phyloP scores from a whole-genome alignment of 2,888 invertebrate species.

The Melinopterus prodromus region DNA sequence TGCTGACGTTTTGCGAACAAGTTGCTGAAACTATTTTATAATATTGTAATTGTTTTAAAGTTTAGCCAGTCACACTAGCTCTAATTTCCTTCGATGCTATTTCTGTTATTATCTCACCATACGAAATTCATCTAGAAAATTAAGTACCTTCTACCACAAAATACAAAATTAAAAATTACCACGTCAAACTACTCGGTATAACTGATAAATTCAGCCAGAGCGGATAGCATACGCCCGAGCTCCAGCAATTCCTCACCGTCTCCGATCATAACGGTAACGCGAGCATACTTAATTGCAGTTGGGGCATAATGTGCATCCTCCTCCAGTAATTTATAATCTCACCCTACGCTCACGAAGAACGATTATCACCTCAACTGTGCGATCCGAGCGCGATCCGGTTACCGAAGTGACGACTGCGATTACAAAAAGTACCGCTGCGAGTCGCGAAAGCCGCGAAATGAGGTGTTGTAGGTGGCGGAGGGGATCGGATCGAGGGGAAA shows the following conservation, averaged over 20 bases:
- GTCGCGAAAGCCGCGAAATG: not conserved
- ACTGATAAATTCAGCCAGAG: not conserved
- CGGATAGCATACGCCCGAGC: slow-evolving; percentile 29
- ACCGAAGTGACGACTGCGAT: not conserved
- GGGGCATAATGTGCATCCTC: slow-evolving; percentile 43
- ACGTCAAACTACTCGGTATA: not conserved
- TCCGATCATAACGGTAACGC: slow-evolving; percentile 47
- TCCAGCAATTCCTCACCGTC: slow-evolving; percentile 39
- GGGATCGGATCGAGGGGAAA: not conserved
- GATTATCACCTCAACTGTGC: slow-evolving; percentile 4
- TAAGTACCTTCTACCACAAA: not conserved
- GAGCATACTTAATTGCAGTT: slow-evolving; percentile 47
- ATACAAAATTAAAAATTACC: not conserved
- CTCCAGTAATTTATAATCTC: slow-evolving; percentile 27
- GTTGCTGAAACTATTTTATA: too few species aligned
- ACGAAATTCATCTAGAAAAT: not conserved
- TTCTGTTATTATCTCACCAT: too few species aligned
- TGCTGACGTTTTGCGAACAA: too few species aligned
- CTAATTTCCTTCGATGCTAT: too few species aligned
- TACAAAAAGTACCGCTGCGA: not conserved
- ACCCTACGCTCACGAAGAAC: not conserved
- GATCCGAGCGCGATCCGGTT: not conserved
- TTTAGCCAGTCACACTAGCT: too few species aligned
- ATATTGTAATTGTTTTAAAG: too few species aligned
- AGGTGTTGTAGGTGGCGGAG: not conserved